A percentile compares a stretch with the other conserved stretches of the same genome.
These are phyloP conservation scores for Alosa alosa DNA, from an alignment of 2,113 vertebrate genomes.

Conservation along the genomic window DNA sequence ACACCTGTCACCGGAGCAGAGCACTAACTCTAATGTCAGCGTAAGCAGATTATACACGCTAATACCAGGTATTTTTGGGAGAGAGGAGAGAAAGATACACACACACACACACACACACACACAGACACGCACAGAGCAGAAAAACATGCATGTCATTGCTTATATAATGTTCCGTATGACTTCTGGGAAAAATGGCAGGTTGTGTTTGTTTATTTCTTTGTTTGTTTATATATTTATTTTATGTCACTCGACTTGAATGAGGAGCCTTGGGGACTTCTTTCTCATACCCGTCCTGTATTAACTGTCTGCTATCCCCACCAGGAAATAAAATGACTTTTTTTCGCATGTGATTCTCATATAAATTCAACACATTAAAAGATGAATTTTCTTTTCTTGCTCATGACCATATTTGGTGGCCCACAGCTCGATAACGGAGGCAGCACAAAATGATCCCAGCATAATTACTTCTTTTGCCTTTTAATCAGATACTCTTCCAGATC, in stretches of 20 bases:
- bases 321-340: constrained; percentile 79
- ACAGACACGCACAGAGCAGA: not conserved
- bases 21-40: constrained; percentile 85
- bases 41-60: constrained; percentile 92
- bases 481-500: constrained; percentile 70
- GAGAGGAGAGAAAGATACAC: constrained; percentile 63
- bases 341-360: constrained; percentile 88
- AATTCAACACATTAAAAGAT: constrained; percentile 84
- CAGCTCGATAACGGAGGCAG: not conserved
- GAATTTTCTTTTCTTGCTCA: constrained; percentile 74
- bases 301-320: constrained; percentile 74
- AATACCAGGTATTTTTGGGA: constrained; percentile 93
- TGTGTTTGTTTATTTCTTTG: constrained; percentile 81
- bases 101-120: not conserved
- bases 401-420: constrained; percentile 73
- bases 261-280: constrained; percentile 79
- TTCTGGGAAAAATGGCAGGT: constrained; percentile 74
- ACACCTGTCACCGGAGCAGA: constrained; percentile 87
- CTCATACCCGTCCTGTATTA: constrained; percentile 67
- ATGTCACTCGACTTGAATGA: constrained; percentile 75
- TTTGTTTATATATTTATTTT: constrained; percentile 79
- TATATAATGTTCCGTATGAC: constrained; percentile 85
- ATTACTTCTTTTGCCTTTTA: constrained; percentile 76
- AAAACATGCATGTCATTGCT: constrained; percentile 51
- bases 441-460: constrained; percentile 66